Percentiles rank a stretch among this genome's conserved stretches.
phyloP scores from a whole-genome alignment of 2,888 invertebrate species.

The Orthosia gracilis region DNA sequence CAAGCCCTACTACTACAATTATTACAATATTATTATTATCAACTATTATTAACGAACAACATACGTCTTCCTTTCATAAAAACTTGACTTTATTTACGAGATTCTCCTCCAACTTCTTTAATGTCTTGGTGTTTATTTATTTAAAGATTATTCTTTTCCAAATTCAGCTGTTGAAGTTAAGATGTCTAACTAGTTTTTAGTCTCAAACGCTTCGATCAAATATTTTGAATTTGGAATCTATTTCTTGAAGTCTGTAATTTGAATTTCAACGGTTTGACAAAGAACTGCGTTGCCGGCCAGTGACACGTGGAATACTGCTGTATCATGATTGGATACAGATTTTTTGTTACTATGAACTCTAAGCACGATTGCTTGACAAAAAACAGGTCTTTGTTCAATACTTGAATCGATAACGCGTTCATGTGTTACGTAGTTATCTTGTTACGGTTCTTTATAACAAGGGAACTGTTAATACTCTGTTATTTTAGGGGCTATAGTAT shows the following conservation, averaged over 20 bases:
- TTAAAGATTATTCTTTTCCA: background rate
- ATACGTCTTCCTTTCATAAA: background rate
- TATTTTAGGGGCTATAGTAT: constrained; percentile 21
- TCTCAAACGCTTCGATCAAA: background rate
- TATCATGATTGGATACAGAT: constrained; percentile 46
- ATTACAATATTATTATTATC: too few species aligned
- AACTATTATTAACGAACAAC: background rate
- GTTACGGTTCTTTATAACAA: constrained; percentile 28
- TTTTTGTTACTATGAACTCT: constrained; percentile 47
- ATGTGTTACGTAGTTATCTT: constrained; percentile 19
- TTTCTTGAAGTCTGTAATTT: constrained; percentile 26
- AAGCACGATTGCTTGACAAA: constrained; percentile 23
- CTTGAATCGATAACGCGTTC: constrained; percentile 8
- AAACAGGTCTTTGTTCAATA: constrained; percentile 27
- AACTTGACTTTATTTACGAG: background rate
- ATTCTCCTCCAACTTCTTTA: background rate
- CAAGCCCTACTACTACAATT: too few species aligned
- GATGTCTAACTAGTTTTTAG: background rate
- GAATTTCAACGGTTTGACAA: constrained; percentile 31
- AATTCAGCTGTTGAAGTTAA: background rate
- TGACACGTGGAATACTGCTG: constrained; percentile 48
- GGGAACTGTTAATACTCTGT: background rate
- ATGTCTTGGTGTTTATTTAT: background rate
- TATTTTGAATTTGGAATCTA: constrained; percentile 1
- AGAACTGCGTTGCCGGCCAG: constrained; percentile 35